These are phyloP conservation scores for Zaprionus taronus DNA, from an alignment of 1,140 invertebrate species.

Conservation along the genomic window DNA sequence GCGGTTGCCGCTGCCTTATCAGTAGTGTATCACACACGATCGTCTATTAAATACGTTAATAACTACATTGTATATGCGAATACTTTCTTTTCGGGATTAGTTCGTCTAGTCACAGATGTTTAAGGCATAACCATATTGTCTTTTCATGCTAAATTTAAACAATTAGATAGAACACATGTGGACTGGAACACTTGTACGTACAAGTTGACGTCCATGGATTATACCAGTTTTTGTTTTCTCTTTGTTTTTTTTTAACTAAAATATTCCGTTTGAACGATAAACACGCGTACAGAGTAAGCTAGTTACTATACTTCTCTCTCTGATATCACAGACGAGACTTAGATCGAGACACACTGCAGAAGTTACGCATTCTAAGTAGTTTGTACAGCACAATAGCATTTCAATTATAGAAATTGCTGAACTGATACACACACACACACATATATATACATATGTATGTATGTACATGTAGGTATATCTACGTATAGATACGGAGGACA, in stretches of 20 bases:
- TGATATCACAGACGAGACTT: slow-evolving; percentile 32
- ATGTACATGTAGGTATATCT: neutral
- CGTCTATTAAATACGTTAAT: neutral
- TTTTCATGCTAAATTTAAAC: slow-evolving; percentile 1
- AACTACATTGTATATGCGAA: slow-evolving; percentile 5
- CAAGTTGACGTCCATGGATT: neutral
- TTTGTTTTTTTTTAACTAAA: neutral
- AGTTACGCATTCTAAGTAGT: slow-evolving; percentile 23
- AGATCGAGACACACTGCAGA: slow-evolving; percentile 2
- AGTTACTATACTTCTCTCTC: neutral
- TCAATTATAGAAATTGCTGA: slow-evolving; percentile 49
- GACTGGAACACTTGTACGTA: neutral
- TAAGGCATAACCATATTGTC: neutral
- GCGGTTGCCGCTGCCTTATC: slow-evolving; percentile 12
- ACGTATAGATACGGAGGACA: slow-evolving; percentile 49
- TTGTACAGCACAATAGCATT: slow-evolving; percentile 27
- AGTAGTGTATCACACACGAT: slow-evolving; percentile 1
- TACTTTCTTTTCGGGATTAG: neutral
- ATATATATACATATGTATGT: neutral
- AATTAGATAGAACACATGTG: slow-evolving; percentile 3
- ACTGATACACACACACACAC: slow-evolving; percentile 2
- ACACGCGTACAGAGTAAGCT: slow-evolving; percentile 6
- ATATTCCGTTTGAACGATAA: neutral
- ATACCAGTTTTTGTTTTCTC: neutral
- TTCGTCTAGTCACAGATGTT: neutral